These are phyloP conservation scores for Sylvia borin DNA, from an alignment of 2,797 vertebrate genomes.

Conservation along the genomic window DNA sequence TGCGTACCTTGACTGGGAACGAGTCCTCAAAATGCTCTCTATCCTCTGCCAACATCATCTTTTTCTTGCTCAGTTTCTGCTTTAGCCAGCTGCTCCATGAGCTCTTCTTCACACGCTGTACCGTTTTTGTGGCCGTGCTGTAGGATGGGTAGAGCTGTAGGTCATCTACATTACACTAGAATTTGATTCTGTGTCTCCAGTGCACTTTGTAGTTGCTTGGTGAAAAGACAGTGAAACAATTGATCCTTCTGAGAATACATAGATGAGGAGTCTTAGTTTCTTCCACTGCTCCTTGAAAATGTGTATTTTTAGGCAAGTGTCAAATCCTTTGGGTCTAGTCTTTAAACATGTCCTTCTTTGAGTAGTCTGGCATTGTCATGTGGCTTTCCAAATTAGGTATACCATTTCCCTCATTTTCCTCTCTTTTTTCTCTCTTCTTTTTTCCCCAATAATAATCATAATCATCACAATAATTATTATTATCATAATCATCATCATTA, in stretches of 20 bases:
- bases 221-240: slow-evolving; percentile 14
- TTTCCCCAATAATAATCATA: neutral
- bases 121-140: slow-evolving; percentile 34
- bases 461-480: neutral
- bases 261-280: neutral
- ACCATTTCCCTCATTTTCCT: neutral
- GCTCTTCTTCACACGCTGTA: neutral
- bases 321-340: neutral
- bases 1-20: neutral
- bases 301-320: neutral
- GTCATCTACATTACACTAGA: slow-evolving; percentile 19
- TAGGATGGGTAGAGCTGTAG: slow-evolving; percentile 34
- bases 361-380: neutral
- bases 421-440: neutral
- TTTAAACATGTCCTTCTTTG: neutral
- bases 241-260: slow-evolving; percentile 13
- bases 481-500: accelerated
- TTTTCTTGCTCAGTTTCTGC: slow-evolving; percentile 55
- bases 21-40: slow-evolving; percentile 27
- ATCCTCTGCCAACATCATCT: slow-evolving; percentile 19
- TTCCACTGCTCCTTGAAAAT: slow-evolving; percentile 8
- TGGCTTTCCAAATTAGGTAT: neutral
- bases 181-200: neutral
- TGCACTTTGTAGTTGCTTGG: neutral
- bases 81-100: slow-evolving; percentile 45